phyloP scores from a whole-genome alignment of 2,888 invertebrate genomes.

The Itoplectis maculator region DNA sequence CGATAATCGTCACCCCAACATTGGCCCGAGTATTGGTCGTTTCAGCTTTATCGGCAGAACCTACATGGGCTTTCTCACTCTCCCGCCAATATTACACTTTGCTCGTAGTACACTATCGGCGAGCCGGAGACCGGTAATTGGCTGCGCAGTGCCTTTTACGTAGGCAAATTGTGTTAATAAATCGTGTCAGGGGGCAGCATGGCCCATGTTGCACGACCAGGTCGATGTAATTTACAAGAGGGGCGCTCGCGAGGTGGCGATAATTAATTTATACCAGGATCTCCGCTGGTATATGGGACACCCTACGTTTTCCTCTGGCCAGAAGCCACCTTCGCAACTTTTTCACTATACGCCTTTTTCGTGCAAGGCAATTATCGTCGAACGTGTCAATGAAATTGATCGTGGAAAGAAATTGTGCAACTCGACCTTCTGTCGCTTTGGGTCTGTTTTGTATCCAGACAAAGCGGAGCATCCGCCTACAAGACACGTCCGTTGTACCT shows the following conservation, averaged over 20 bases:
- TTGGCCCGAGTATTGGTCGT: too few species aligned
- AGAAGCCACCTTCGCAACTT: conserved; percentile 42
- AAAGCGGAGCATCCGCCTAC: background rate
- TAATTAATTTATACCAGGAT: conserved; percentile 77
- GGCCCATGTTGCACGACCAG: conserved; percentile 49
- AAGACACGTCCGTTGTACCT: background rate
- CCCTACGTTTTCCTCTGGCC: conserved; percentile 58
- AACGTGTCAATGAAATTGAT: conserved; percentile 71
- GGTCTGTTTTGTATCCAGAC: background rate
- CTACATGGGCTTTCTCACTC: conserved; percentile 16
- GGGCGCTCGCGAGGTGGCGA: conserved; percentile 67
- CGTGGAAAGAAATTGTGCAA: conserved; percentile 38
- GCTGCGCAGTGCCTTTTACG: conserved; percentile 76
- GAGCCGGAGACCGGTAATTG: conserved; percentile 75
- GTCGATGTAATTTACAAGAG: conserved; percentile 70
- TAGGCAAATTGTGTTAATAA: conserved; percentile 80
- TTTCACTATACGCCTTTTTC: conserved; percentile 8
- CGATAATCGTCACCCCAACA: too few species aligned
- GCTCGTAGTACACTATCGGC: conserved; percentile 55
- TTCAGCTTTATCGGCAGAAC: too few species aligned
- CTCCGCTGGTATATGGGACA: conserved; percentile 41
- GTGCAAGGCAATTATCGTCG: conserved; percentile 71
- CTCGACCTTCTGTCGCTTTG: conserved; percentile 7
- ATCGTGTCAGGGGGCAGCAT: conserved; percentile 72
- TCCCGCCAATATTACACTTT: conserved; percentile 45